These are phyloP conservation scores for Andrena haemorrhoa DNA, from an alignment of 2,888 invertebrate species.

Conservation along the genomic window DNA sequence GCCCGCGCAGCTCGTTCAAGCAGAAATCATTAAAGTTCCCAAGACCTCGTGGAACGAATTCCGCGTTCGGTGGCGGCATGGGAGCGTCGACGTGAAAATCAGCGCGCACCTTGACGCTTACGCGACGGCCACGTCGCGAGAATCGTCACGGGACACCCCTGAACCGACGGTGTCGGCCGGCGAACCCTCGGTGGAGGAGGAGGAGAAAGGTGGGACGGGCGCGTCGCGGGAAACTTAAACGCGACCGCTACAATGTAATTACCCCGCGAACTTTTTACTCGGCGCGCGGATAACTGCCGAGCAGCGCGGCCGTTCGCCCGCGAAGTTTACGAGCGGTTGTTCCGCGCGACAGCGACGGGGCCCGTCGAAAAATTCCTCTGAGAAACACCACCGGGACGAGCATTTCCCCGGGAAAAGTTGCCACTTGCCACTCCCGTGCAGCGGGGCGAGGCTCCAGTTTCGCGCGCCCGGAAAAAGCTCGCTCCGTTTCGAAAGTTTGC, in stretches of 20 bases:
- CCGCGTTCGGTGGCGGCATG: not conserved
- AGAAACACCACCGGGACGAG: slow-evolving; percentile 27
- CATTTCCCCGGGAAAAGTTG: slow-evolving; percentile 49
- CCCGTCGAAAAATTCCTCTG: slow-evolving; percentile 47
- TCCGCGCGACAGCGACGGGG: slow-evolving; percentile 17
- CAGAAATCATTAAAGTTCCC: slow-evolving; percentile 7
- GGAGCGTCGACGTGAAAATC: not conserved
- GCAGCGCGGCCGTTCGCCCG: slow-evolving; percentile 4
- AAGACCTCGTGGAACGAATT: not conserved
- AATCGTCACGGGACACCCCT: slow-evolving; percentile 13
- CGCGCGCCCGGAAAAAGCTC: slow-evolving; percentile 54
- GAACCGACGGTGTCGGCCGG: not conserved
- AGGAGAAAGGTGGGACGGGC: not conserved
- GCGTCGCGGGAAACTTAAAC: slow-evolving; percentile 38
- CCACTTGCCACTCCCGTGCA: slow-evolving; percentile 11
- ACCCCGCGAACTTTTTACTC: slow-evolving; percentile 60
- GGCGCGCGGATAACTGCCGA: slow-evolving; percentile 34
- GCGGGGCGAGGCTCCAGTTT: slow-evolving; percentile 33
- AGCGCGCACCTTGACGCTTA: not conserved
- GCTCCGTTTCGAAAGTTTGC: slow-evolving; percentile 49
- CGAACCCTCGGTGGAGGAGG: not conserved
- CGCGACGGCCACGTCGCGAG: not conserved
- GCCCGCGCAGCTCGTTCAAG: not conserved
- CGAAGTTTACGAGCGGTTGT: slow-evolving; percentile 50
- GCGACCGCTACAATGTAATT: slow-evolving; percentile 47